Conservation (phyloP, 2,888 invertebrate species). For the Taphrorychus bicolor region DNA sequence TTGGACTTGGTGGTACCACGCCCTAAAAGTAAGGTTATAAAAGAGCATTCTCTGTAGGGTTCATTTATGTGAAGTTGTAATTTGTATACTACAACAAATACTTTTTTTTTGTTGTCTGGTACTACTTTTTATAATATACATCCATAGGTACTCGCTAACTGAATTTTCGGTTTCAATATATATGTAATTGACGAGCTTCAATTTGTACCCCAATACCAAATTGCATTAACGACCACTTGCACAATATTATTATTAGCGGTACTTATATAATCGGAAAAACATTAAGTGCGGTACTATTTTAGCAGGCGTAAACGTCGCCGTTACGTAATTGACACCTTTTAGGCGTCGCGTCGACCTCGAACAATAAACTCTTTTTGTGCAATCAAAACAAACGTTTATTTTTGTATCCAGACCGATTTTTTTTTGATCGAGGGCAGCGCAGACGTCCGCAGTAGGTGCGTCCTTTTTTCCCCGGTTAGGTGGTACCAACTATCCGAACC, state of each 20-base stretch:
- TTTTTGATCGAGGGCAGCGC: no score
- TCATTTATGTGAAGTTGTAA: no score
- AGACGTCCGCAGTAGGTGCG: background rate
- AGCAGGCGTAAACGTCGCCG: background rate
- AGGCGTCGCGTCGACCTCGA: constrained; percentile 26
- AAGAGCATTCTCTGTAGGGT: no score
- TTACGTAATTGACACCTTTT: constrained; percentile 21
- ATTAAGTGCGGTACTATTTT: constrained; percentile 3
- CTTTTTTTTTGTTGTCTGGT: no score
- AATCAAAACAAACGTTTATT: constrained; percentile 22
- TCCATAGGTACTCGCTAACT: background rate
- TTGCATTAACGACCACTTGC: background rate
- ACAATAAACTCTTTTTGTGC: constrained; percentile 23
- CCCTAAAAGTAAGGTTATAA: no score
- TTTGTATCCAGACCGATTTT: background rate
- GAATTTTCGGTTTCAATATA: background rate
- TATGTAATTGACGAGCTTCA: background rate
- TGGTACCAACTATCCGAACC: no score
- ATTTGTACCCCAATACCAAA: background rate
- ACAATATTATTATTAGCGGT: constrained; percentile 7
- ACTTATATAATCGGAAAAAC: constrained; percentile 17
- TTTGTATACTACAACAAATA: no score
- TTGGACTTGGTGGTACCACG: no score
- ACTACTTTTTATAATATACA: background rate
- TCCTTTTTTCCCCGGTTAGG: no score